Evolutionary conservation across 2,888 invertebrate genomes (phyloP).

Genomic region (Cephus nigrinus): DNA sequence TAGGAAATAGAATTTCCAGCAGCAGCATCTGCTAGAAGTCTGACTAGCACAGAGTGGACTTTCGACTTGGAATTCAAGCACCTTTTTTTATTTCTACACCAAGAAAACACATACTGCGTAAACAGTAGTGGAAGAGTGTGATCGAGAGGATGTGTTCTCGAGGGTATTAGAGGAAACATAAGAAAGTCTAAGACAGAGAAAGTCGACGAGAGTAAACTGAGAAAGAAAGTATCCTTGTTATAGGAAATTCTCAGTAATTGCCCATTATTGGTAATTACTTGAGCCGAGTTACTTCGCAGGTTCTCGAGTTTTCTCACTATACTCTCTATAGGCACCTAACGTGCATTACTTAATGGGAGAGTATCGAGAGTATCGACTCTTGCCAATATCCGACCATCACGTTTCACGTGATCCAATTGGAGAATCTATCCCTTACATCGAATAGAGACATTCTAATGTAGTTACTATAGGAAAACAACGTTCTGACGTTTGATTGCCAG

Average conservation of each 20-base stretch:
- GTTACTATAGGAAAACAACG: not conserved
- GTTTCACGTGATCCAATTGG: not conserved
- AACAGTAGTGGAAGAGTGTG: not conserved
- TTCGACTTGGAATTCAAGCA: not conserved
- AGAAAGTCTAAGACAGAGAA: not conserved
- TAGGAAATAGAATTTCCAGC: not conserved
- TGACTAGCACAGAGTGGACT: not conserved
- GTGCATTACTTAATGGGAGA: not conserved
- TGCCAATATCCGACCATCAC: not conserved
- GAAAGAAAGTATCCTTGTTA: not conserved
- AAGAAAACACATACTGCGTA: not conserved
- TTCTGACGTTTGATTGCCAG: not conserved
- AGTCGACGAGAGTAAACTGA: not conserved
- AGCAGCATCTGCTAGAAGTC: not conserved
- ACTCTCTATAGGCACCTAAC: not conserved
- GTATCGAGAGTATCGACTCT: not conserved
- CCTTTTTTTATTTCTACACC: not conserved
- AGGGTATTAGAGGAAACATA: not conserved
- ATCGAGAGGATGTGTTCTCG: not conserved
- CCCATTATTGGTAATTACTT: conserved; percentile 24
- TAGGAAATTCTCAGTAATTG: conserved; percentile 12
- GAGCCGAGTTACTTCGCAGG: conserved; percentile 14
- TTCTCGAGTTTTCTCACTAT: not conserved
- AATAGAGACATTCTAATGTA: not conserved
- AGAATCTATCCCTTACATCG: not conserved